These are phyloP conservation scores for Potamilus streckersoni DNA, from an alignment of 1,140 invertebrate genomes.

Conservation along the genomic window DNA sequence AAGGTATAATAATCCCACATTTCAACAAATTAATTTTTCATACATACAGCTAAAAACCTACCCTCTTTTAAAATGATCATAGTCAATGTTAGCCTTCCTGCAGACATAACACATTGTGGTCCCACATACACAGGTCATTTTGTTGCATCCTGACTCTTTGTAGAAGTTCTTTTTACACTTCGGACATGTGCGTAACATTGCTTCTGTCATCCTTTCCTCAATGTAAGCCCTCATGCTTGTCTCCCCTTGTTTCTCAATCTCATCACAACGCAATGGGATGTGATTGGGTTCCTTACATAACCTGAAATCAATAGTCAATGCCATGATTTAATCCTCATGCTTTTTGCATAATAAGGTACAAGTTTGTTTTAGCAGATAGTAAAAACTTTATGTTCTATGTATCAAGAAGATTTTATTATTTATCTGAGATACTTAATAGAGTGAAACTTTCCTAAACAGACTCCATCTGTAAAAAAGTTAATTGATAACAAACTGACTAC, in stretches of 20 bases:
- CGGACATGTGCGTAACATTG: conserved; percentile 75
- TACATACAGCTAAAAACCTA: conserved; percentile 1
- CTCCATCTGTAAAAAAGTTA: too few relatives aligned
- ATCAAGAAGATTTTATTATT: too few relatives aligned
- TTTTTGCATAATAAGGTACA: too few relatives aligned
- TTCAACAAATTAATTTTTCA: background rate
- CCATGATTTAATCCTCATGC: too few relatives aligned
- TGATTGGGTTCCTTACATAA: conserved; percentile 75
- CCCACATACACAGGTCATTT: conserved; percentile 78
- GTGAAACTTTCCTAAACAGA: too few relatives aligned
- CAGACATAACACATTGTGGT: conserved; percentile 79
- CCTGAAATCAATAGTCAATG: conserved; percentile 57
- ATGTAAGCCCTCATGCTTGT: conserved; percentile 72
- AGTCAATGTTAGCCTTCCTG: conserved; percentile 72
- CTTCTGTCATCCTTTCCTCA: conserved; percentile 77
- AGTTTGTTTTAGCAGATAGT: too few relatives aligned
- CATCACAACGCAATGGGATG: conserved; percentile 75
- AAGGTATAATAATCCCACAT: background rate
- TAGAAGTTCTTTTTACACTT: conserved; percentile 74
- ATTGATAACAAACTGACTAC: too few relatives aligned
- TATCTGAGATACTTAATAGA: too few relatives aligned
- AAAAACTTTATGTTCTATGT: too few relatives aligned
- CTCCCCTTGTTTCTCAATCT: conserved; percentile 73
- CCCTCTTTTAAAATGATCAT: conserved; percentile 73
- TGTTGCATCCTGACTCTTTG: conserved; percentile 79